These are phyloP conservation scores for Heliothis subflexa DNA, from an alignment of 1,140 invertebrate species.

Conservation along the genomic window DNA sequence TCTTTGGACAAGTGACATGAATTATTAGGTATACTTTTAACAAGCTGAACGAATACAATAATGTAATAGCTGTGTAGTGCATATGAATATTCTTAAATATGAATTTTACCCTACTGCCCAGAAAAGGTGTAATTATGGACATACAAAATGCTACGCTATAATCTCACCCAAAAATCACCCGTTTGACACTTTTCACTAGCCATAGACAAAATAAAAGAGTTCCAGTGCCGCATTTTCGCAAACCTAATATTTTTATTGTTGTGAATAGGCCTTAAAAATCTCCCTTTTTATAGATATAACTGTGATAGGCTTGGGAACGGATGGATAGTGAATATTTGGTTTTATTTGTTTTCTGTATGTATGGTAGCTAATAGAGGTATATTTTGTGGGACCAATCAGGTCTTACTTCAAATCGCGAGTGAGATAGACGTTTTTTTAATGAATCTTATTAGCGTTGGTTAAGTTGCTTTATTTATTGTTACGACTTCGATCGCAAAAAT, in stretches of 20 bases:
- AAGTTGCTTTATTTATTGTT: constrained; percentile 39
- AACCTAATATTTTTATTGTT: not conserved
- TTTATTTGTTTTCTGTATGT: constrained; percentile 20
- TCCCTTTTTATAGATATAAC: constrained; percentile 39
- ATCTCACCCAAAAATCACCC: too few species aligned
- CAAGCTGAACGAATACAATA: too few species aligned
- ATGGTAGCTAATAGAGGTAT: constrained; percentile 7
- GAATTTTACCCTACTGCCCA: too few species aligned
- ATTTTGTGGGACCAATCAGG: not conserved
- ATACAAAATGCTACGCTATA: too few species aligned
- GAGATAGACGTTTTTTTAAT: not conserved
- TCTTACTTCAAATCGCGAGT: constrained; percentile 13
- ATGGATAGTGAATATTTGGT: not conserved
- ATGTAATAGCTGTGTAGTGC: too few species aligned
- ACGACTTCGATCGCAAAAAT: not conserved
- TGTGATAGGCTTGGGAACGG: constrained; percentile 48
- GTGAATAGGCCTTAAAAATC: constrained; percentile 4
- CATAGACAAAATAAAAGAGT: too few species aligned
- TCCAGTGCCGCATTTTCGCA: too few species aligned
- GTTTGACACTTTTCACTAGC: too few species aligned
- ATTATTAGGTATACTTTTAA: too few species aligned
- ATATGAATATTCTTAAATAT: too few species aligned
- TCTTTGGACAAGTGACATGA: too few species aligned
- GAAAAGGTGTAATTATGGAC: too few species aligned
- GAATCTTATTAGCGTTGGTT: constrained; percentile 34